Conservation (phyloP, 2,113 vertebrate genomes). For the Prionailurus bengalensis region DNA sequence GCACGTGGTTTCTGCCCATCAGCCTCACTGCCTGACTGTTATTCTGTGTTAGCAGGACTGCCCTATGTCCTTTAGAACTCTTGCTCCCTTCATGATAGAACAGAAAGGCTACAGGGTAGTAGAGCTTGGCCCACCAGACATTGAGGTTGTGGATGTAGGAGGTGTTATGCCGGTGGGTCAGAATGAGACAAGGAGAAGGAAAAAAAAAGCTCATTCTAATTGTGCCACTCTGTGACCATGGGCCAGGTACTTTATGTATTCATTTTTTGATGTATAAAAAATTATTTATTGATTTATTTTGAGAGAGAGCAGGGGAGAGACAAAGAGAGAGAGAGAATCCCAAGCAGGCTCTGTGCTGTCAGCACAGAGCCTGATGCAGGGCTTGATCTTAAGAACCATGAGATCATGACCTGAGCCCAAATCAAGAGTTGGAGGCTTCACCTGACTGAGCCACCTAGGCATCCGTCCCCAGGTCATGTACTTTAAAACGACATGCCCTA, state of each 20-base stretch:
- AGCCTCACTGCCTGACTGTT: neutral
- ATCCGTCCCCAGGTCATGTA: too few species aligned
- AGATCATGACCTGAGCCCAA: too few species aligned
- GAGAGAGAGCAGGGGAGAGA: too few species aligned
- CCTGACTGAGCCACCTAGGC: too few species aligned
- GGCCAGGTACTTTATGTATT: neutral
- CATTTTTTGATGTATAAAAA: too few species aligned
- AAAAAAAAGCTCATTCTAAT: neutral
- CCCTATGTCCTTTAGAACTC: neutral
- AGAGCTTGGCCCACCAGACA: neutral
- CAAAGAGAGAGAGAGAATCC: too few species aligned
- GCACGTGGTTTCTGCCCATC: rapidly evolving
- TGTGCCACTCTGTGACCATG: neutral
- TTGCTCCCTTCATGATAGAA: neutral
- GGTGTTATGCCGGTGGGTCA: neutral
- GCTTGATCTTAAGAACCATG: too few species aligned
- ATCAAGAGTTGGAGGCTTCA: too few species aligned
- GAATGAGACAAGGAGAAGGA: neutral
- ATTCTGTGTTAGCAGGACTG: neutral
- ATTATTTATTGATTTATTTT: too few species aligned
- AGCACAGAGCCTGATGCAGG: too few species aligned
- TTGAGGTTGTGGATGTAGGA: neutral
- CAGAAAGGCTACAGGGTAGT: neutral
- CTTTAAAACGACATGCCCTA: neutral
- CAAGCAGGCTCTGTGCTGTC: too few species aligned